Percentiles rank a stretch among this genome's conserved stretches.
These are phyloP conservation scores for Ecliptopera silaceata DNA, from an alignment of 2,888 invertebrate genomes.

Conservation along the genomic window DNA sequence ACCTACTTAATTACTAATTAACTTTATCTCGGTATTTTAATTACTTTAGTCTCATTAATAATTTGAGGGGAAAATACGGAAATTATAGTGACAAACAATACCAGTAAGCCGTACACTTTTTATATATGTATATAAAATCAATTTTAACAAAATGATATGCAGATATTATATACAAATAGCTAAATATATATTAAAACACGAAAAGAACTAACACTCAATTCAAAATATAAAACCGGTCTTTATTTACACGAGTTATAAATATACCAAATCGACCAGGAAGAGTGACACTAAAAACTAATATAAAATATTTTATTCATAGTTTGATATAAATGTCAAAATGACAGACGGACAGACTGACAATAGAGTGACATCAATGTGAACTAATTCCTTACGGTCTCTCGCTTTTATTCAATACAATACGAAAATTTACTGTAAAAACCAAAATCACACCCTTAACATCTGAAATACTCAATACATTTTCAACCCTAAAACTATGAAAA, in stretches of 20 bases:
- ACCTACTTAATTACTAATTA: conserved; percentile 28
- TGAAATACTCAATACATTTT: conserved; percentile 20
- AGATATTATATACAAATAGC: too few species aligned
- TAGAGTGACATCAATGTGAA: conserved; percentile 66
- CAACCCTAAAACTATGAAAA: rapidly evolving
- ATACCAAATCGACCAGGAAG: conserved; percentile 15
- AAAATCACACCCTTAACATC: conserved; percentile 39
- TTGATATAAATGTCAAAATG: conserved; percentile 31
- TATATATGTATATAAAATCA: too few species aligned
- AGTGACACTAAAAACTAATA: conserved; percentile 12
- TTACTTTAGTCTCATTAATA: conserved; percentile 10
- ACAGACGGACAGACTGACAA: conserved; percentile 55
- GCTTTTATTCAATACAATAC: conserved; percentile 62
- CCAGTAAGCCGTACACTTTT: not conserved
- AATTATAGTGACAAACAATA: not conserved
- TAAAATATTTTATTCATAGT: conserved; percentile 29
- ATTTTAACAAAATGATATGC: too few species aligned
- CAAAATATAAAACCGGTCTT: not conserved
- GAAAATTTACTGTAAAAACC: conserved; percentile 38
- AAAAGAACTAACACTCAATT: too few species aligned
- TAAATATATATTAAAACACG: too few species aligned
- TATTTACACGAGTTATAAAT: not conserved
- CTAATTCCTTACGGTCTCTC: conserved; percentile 79
- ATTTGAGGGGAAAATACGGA: not conserved
- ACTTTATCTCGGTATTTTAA: conserved; percentile 22